A percentile compares a stretch with the other conserved stretches of the same genome.
phyloP scores from a whole-genome alignment of 2,888 invertebrate species.

The Phortica magna region DNA sequence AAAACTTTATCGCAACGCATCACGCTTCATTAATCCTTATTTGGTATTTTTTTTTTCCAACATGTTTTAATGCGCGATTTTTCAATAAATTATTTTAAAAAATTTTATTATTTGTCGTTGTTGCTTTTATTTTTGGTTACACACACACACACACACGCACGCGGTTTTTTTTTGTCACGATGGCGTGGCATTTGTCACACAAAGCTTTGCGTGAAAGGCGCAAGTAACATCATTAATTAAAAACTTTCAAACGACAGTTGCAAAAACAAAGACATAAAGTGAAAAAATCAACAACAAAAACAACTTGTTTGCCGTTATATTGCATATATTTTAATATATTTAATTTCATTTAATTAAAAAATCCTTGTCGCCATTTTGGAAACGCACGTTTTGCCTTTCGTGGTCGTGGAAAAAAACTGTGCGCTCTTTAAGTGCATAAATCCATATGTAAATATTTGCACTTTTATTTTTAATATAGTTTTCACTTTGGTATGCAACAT shows the following conservation, averaged over 20 bases:
- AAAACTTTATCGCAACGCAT: slow-evolving; percentile 42
- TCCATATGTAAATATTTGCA: not conserved
- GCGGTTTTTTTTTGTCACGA: not conserved
- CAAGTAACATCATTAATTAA: slow-evolving; percentile 35
- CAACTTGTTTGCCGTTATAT: not conserved
- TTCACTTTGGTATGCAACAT: not conserved
- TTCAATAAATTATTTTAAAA: slow-evolving; percentile 23
- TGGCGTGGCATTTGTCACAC: slow-evolving; percentile 11
- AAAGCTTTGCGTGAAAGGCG: slow-evolving; percentile 17
- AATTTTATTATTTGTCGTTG: slow-evolving; percentile 11
- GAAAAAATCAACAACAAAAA: not conserved
- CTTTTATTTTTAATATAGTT: slow-evolving; percentile 9
- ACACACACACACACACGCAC: not conserved
- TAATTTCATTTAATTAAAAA: slow-evolving; percentile 19
- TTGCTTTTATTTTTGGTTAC: slow-evolving; percentile 1
- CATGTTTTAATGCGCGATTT: not conserved
- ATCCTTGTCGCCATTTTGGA: slow-evolving; percentile 11
- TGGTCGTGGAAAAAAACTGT: not conserved
- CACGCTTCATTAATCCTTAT: slow-evolving; percentile 51
- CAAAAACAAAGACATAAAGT: slow-evolving; percentile 1
- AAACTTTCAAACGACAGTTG: slow-evolving; percentile 21
- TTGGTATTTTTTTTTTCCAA: slow-evolving; percentile 9
- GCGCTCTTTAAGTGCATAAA: not conserved
- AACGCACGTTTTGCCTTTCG: not conserved
- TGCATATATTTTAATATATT: not conserved